These are phyloP conservation scores for Borostomias antarcticus DNA, from an alignment of 2,797 vertebrate species.

Conservation along the genomic window DNA sequence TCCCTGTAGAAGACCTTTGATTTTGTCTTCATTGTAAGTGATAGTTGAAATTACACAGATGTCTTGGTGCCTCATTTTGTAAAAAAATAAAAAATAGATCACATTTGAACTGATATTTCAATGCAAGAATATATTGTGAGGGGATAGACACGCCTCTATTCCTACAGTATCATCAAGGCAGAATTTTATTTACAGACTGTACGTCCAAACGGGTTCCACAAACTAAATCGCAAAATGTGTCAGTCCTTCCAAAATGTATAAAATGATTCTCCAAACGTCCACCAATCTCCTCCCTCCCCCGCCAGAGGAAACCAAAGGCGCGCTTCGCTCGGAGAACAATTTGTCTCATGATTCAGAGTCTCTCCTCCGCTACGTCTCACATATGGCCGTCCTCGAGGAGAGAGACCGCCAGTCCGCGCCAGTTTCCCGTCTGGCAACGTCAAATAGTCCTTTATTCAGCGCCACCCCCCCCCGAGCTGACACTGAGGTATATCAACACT, in stretches of 20 bases:
- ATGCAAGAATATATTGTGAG: too few species aligned
- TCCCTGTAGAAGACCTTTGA: not conserved
- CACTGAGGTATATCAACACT: slow-evolving; percentile 95
- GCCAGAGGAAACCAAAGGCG: slow-evolving; percentile 35
- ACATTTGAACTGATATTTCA: too few species aligned
- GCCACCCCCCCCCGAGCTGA: slow-evolving; percentile 78
- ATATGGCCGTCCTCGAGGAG: slow-evolving; percentile 83
- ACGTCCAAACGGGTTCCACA: slow-evolving; percentile 7
- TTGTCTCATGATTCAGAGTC: slow-evolving; percentile 53
- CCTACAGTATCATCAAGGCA: not conserved
- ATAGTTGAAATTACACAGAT: slow-evolving; percentile 2
- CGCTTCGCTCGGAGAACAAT: slow-evolving; percentile 46
- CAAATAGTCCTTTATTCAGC: slow-evolving; percentile 85
- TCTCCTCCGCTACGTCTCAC: slow-evolving; percentile 59
- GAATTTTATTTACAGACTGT: not conserved
- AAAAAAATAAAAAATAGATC: too few species aligned
- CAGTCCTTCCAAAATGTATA: slow-evolving; percentile 28
- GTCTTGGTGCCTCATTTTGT: too few species aligned
- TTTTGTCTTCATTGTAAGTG: slow-evolving; percentile 1
- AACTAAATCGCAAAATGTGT: slow-evolving; percentile 1
- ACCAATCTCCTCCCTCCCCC: slow-evolving; percentile 33
- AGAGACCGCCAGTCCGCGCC: slow-evolving; percentile 80
- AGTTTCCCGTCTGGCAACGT: slow-evolving; percentile 83
- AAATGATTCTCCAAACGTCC: slow-evolving; percentile 32
- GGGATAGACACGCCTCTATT: too few species aligned